Conservation (phyloP, 2,797 vertebrate species). For the Picus viridis region DNA sequence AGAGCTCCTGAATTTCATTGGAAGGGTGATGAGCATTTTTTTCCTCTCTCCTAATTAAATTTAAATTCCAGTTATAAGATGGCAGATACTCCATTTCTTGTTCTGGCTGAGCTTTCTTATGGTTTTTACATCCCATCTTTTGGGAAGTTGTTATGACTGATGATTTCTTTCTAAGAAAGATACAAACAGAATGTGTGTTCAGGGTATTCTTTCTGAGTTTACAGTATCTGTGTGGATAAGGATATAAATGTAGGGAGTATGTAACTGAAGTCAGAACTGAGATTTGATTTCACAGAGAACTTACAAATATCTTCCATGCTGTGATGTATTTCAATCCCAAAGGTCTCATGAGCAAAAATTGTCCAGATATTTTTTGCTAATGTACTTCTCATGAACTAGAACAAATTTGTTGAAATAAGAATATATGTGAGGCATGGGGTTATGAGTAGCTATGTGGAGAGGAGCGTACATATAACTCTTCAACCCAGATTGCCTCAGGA, state of each 20-base stretch:
- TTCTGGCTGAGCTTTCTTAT: neutral
- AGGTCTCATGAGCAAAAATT: neutral
- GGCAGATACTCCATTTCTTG: conserved; percentile 23
- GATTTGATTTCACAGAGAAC: neutral
- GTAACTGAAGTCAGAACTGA: neutral
- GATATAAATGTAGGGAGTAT: neutral
- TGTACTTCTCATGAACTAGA: neutral
- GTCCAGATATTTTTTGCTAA: neutral
- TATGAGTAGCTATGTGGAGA: neutral
- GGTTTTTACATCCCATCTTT: neutral
- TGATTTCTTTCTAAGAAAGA: neutral
- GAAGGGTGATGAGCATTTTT: neutral
- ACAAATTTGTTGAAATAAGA: neutral
- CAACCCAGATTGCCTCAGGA: neutral
- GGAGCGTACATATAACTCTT: neutral
- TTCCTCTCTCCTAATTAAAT: conserved; percentile 36
- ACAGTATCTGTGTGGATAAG: neutral
- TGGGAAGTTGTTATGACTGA: neutral
- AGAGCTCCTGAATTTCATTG: neutral
- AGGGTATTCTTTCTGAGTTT: neutral
- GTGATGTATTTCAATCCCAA: neutral
- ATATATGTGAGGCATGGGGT: rapidly evolving
- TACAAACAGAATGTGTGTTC: neutral
- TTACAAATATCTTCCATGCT: rapidly evolving
- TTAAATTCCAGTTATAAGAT: neutral